These are phyloP conservation scores for Asarcornis scutulata DNA, from an alignment of 2,113 vertebrate genomes.

Conservation along the genomic window DNA sequence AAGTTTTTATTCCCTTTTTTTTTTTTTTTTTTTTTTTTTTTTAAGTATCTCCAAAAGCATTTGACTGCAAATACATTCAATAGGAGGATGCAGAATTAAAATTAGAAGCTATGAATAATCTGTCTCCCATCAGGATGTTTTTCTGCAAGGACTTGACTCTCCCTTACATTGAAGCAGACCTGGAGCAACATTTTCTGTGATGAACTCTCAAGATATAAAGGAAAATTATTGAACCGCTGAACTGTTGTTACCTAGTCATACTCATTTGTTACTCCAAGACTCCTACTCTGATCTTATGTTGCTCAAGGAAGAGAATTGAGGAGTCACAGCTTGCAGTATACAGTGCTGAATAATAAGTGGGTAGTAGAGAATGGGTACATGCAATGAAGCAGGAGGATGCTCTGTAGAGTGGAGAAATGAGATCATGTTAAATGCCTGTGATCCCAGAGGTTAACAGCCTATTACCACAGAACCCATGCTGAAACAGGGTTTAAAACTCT, in stretches of 20 bases:
- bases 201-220: neutral
- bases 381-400: neutral
- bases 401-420: neutral
- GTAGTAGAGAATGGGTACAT: neutral
- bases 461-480: neutral
- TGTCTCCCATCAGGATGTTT: neutral
- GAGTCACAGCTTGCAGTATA: neutral
- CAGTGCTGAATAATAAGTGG: rapidly evolving
- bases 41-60: neutral
- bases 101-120: neutral
- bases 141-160: neutral
- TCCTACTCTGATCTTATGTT: neutral
- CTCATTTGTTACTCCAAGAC: neutral
- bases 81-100: neutral
- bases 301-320: neutral
- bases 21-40: neutral
- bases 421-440: neutral
- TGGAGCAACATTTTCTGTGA: neutral
- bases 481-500: neutral
- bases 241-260: neutral
- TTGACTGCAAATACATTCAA: neutral
- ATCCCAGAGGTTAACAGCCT: neutral
- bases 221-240: neutral
- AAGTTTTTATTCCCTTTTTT: neutral
- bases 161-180: neutral